These are phyloP conservation scores for Mythimna albipuncta DNA, from an alignment of 2,888 invertebrate genomes.

Conservation along the genomic window DNA sequence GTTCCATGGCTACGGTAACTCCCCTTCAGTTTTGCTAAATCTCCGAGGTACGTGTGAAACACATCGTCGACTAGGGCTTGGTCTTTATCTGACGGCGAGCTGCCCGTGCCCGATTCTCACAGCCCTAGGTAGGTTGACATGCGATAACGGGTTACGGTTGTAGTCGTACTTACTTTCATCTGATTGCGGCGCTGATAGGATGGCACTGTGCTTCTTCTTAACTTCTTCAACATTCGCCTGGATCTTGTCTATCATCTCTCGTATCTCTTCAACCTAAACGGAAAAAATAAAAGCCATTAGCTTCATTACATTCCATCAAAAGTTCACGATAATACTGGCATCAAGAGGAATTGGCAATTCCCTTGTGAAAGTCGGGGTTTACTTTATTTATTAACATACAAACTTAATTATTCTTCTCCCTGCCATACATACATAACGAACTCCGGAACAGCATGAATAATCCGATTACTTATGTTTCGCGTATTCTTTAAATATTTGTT, in stretches of 20 bases:
- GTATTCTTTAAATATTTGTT: constrained; percentile 35
- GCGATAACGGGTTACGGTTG: too few species aligned
- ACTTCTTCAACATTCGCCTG: constrained; percentile 99
- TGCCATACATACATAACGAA: constrained; percentile 16
- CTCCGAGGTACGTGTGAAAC: too few species aligned
- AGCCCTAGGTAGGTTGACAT: background rate
- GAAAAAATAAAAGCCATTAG: constrained; percentile 34
- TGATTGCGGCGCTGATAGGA: constrained; percentile 99
- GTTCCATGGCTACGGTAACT: too few species aligned
- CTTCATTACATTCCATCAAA: background rate
- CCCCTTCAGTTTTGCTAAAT: too few species aligned
- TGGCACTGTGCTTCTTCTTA: constrained; percentile 99
- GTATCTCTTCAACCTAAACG: constrained; percentile 99
- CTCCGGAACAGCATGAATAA: constrained; percentile 13
- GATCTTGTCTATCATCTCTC: constrained; percentile 99
- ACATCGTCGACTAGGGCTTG: too few species aligned
- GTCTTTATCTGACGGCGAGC: too few species aligned
- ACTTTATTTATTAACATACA: constrained; percentile 29
- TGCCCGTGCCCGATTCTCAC: too few species aligned
- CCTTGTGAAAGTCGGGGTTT: constrained; percentile 1
- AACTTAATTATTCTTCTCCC: constrained; percentile 27
- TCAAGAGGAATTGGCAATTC: constrained; percentile 2
- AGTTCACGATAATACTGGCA: constrained; percentile 6
- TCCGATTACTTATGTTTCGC: constrained; percentile 1
- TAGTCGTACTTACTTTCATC: constrained; percentile 96